Evolutionary conservation across 2,113 vertebrate genomes (phyloP).

Genomic region (Raphicerus campestris): DNA sequence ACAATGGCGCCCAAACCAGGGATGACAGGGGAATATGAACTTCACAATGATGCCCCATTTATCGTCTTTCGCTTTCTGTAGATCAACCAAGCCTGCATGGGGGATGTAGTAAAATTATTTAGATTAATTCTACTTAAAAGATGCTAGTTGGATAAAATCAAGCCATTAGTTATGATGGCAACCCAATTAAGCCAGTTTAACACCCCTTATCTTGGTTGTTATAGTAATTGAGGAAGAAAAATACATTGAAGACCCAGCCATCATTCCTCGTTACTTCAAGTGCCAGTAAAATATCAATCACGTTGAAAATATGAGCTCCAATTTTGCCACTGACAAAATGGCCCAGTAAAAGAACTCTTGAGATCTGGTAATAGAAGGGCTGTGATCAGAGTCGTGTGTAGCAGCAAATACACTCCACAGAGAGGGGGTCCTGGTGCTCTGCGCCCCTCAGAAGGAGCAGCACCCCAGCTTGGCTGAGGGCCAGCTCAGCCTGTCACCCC

Average conservation of each 20-base stretch:
- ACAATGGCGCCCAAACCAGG: not conserved
- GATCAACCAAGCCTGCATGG: slow-evolving; percentile 50
- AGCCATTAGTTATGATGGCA: slow-evolving; percentile 80
- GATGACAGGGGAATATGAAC: fast-evolving
- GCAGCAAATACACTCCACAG: fast-evolving
- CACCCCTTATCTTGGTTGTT: slow-evolving; percentile 78
- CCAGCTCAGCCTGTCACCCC: not conserved
- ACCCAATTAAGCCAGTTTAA: slow-evolving; percentile 80
- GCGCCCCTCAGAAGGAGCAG: fast-evolving
- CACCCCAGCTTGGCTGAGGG: fast-evolving
- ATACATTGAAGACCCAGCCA: slow-evolving; percentile 73
- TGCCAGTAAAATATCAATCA: slow-evolving; percentile 77
- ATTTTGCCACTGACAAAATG: slow-evolving; percentile 67
- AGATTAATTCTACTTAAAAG: slow-evolving; percentile 77
- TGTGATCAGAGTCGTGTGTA: fast-evolving
- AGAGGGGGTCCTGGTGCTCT: not conserved
- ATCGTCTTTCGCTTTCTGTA: slow-evolving; percentile 29
- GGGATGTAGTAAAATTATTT: slow-evolving; percentile 69
- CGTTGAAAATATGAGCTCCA: slow-evolving; percentile 75
- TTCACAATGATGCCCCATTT: not conserved
- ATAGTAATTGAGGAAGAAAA: slow-evolving; percentile 78
- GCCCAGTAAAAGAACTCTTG: not conserved
- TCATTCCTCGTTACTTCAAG: slow-evolving; percentile 72
- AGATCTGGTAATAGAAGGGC: not conserved
- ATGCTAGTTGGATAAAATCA: slow-evolving; percentile 72